Conservation (phyloP, 2,888 invertebrate species). For the Dorcus parallelipipedus region DNA sequence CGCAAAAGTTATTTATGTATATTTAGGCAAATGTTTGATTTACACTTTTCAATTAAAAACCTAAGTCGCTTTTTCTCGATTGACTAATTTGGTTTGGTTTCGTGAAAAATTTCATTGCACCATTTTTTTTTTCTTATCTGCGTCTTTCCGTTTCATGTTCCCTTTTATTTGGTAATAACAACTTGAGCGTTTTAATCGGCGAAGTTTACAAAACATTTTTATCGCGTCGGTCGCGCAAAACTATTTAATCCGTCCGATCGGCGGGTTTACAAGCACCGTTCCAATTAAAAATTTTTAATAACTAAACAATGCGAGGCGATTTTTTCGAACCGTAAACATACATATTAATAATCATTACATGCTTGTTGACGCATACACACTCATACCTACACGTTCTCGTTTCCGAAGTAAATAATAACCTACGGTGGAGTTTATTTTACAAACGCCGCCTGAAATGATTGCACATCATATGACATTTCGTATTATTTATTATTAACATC, state of each 20-base stretch:
- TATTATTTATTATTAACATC: neutral
- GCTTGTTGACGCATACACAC: constrained; percentile 18
- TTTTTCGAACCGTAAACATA: constrained; percentile 26
- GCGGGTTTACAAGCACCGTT: constrained; percentile 18
- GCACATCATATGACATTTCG: constrained; percentile 7
- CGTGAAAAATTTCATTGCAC: too few relatives aligned
- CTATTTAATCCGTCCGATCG: constrained; percentile 19
- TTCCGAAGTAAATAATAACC: constrained; percentile 16
- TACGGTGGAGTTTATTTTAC: constrained; percentile 12
- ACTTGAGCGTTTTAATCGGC: too few relatives aligned
- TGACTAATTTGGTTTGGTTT: too few relatives aligned
- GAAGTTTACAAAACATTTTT: too few relatives aligned
- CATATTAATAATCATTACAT: constrained; percentile 23
- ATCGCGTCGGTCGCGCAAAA: neutral
- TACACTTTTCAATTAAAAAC: too few relatives aligned
- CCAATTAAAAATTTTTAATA: constrained; percentile 22
- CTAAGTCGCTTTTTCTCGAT: too few relatives aligned
- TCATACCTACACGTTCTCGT: constrained; percentile 21
- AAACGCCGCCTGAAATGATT: constrained; percentile 11
- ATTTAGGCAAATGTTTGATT: too few relatives aligned
- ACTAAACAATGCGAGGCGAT: constrained; percentile 18
- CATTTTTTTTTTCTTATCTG: too few relatives aligned
- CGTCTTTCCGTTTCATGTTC: too few relatives aligned
- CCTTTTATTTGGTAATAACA: too few relatives aligned
- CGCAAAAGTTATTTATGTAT: too few relatives aligned